Percentiles rank a stretch among this genome's conserved stretches.
Evolutionary conservation across 2,797 vertebrate species (phyloP).

Genomic region (Crocodylus rhombifer): DNA sequence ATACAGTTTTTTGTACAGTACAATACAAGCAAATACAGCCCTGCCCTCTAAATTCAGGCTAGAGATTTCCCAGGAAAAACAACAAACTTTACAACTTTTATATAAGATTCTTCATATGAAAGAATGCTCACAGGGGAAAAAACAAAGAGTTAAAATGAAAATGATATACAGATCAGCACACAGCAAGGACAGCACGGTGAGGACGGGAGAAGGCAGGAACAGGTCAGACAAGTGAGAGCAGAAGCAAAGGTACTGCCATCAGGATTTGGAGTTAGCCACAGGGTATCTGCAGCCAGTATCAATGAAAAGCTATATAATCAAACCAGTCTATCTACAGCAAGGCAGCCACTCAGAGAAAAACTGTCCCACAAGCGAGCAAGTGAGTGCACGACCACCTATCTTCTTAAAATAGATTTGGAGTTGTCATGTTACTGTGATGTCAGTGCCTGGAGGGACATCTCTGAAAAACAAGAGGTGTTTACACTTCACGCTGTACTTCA

Average conservation of each 20-base stretch:
- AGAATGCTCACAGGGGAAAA: neutral
- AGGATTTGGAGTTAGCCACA: neutral
- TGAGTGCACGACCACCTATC: neutral
- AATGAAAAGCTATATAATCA: neutral
- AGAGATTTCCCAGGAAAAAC: neutral
- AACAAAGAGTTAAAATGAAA: neutral
- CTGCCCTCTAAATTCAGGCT: neutral
- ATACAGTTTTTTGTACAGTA: neutral
- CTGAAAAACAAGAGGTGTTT: conserved; percentile 29
- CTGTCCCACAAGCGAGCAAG: neutral
- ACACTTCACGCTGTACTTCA: neutral
- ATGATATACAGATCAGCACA: neutral
- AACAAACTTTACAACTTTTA: neutral
- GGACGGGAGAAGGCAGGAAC: neutral
- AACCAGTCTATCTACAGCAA: conserved; percentile 32
- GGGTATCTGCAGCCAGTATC: neutral
- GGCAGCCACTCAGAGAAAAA: conserved; percentile 61
- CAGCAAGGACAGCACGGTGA: neutral
- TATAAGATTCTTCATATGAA: neutral
- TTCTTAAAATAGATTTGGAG: conserved; percentile 40
- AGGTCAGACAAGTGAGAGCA: conserved; percentile 15
- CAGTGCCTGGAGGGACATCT: neutral
- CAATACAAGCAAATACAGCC: neutral
- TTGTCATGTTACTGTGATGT: conserved; percentile 13
- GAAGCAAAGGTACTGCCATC: conserved; percentile 4